phyloP scores from a whole-genome alignment of 2,888 invertebrate species.

The Tenodera sinensis region DNA sequence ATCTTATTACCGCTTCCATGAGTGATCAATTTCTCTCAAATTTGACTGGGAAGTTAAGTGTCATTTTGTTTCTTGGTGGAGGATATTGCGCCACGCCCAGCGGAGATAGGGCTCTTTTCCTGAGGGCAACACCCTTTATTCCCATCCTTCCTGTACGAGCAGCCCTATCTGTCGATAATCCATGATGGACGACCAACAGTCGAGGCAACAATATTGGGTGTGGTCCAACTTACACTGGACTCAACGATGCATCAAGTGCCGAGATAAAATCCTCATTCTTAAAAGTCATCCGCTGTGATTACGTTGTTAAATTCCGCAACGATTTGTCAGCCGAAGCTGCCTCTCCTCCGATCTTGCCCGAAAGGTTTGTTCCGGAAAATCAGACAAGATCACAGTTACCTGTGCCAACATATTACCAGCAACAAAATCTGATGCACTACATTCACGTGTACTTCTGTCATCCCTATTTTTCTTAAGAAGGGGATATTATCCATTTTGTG shows the following conservation, averaged over 20 bases:
- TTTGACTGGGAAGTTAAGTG: not conserved
- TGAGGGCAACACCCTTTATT: slow-evolving; percentile 19
- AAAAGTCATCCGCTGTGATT: not conserved
- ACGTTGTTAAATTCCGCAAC: not conserved
- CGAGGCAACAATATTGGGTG: slow-evolving; percentile 8
- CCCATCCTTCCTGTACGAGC: not conserved
- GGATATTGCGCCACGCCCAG: slow-evolving; percentile 3
- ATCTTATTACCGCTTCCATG: no score
- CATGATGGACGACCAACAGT: slow-evolving; percentile 17
- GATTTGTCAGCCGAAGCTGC: not conserved
- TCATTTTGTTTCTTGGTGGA: not conserved
- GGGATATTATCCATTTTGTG: no score
- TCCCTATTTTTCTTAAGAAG: no score
- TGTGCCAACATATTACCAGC: no score
- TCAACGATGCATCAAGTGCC: not conserved
- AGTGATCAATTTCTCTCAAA: not conserved
- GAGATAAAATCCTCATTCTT: not conserved
- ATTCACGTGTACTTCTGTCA: no score
- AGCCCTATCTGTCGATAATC: slow-evolving; percentile 10
- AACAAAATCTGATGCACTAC: no score
- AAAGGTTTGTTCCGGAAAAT: no score
- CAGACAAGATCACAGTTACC: no score
- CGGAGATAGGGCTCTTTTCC: slow-evolving; percentile 1
- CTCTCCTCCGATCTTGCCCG: no score
- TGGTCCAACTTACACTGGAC: not conserved